Base-by-base conservation (phyloP, 2,888 invertebrate genomes). In the Harpalus rufipes region DNA sequence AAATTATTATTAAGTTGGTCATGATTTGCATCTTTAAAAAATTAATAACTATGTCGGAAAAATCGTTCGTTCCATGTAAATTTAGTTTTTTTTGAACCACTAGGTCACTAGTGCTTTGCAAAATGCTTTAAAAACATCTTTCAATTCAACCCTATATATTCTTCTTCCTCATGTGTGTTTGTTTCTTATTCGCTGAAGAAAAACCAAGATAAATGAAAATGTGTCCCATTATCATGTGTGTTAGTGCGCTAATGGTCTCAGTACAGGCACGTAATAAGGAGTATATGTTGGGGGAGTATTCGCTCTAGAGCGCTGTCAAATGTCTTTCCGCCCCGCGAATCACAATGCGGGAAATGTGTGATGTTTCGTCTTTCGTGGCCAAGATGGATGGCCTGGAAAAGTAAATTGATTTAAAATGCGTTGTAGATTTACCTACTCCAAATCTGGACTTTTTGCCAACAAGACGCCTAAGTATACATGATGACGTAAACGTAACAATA, bases 191-290 rank as follows among this genome's bases (percentile, higher is more conserved):
- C 72, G n/a, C 14, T n/a, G 18, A 18, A 16, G 32, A 32, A 79
- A 76, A 79, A 58, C 58, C 61, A 39, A 61, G 79, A 79, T 79
- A 79, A 61, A 79, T 79, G 79, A 79, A 59, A 79, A 79, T 61
- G 41, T 79, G 39, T 59, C 59, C 59, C 59, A 79, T 79, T 21
- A 79, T 79, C 58, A 79, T 79, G 79, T 79, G 39, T 79, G 79
- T 79, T 79, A 59, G 59, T 79, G 61, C 44, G 21, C 72, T 74
- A 74, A 74, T 74, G 72, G 72, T 74, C 72, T 41, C 72, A 74
- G 8, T 74, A 16, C 44, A 74, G 44, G 18, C 21, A 44, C 72
- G 72, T 74, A 74, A 74, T 74, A 74, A 74, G 72, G 72, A 74
- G 72, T 74, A 32, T 68, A 44, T 74, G 72, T 74, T 18, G 41